Evolutionary conservation across 2,888 invertebrate species (phyloP), one percentile per base, ranked within the genome.

Genomic region (Athalia rosae): DNA sequence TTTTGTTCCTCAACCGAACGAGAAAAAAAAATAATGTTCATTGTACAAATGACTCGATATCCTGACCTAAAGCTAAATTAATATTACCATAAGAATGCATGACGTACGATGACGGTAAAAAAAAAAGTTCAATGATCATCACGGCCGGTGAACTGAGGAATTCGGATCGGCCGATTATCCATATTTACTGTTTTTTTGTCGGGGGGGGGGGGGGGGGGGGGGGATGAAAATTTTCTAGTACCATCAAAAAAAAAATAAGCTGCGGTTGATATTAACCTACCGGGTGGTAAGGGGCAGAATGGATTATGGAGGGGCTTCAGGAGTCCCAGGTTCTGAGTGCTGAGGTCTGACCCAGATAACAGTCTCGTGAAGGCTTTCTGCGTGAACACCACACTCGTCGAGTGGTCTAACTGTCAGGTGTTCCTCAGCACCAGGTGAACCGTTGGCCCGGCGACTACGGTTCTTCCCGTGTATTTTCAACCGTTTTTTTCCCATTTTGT

Each of bases 291-390:
- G 28, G 74, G 74, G 50, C 74, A 61, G 61, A 74, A 48, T 61
- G 74, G 74, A 74, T 48, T n/a, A 45, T 61, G 61, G 74, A 50
- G 74, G 74, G 74, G 74, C 74, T 28, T 58, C 43, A 58, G 58
- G 71, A 71, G 71, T 56, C 71, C 71, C 67, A 56, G 71, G 58
- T 71, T 58, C 58, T 11, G 71, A 71, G 71, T 13, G 11, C 11
- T 47, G 58, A 61, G 74, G 85, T 80, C 80, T 87, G 89, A 88
- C 88, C 88, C 86, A 88, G 87, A 87, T 88, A 87, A 87, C 84
- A 82, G 86, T 84, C 85, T 84, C 85, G 84, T 84, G 86, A 87
- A 85, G 85, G 87, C 85, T 84, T 85, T 83, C 83, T 82, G 84
- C 83, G 81, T 76, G 80, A 79, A 81, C 80, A 77, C 67, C 76